Evolutionary conservation across 2,888 invertebrate genomes (phyloP).

Genomic region (Apodemia duryi): DNA sequence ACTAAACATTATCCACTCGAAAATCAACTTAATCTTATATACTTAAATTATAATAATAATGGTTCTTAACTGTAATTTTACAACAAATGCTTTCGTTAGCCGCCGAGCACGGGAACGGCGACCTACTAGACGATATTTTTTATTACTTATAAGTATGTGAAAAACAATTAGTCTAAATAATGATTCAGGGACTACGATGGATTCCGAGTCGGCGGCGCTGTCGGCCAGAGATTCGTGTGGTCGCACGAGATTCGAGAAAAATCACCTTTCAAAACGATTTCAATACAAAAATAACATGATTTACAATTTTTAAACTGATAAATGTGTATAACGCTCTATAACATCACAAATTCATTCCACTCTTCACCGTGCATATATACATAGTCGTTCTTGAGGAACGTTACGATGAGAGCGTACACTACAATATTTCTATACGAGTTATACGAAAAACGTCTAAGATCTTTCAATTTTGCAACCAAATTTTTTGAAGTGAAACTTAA

Average conservation of each 20-base stretch:
- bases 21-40: constrained; percentile 76
- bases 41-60: constrained; percentile 77
- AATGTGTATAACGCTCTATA: constrained; percentile 54
- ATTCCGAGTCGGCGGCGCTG: constrained; percentile 45
- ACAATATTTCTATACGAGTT: not conserved
- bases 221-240: constrained; percentile 29
- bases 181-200: constrained; percentile 50
- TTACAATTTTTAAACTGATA: constrained; percentile 58
- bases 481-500: not conserved
- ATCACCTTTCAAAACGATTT: constrained; percentile 44
- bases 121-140: constrained; percentile 61
- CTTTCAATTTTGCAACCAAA: not conserved
- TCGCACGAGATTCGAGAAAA: constrained; percentile 32
- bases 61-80: constrained; percentile 76
- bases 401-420: constrained; percentile 33
- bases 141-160: constrained; percentile 74
- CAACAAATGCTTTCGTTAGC: constrained; percentile 77
- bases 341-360: constrained; percentile 65
- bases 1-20: constrained; percentile 75
- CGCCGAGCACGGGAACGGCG: constrained; percentile 63
- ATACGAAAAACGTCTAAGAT: not conserved
- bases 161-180: constrained; percentile 59
- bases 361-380: constrained; percentile 73
- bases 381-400: constrained; percentile 55
- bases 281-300: constrained; percentile 70